These are phyloP conservation scores for Jaculus jaculus DNA, from an alignment of 2,113 vertebrate genomes.

Conservation along the genomic window DNA sequence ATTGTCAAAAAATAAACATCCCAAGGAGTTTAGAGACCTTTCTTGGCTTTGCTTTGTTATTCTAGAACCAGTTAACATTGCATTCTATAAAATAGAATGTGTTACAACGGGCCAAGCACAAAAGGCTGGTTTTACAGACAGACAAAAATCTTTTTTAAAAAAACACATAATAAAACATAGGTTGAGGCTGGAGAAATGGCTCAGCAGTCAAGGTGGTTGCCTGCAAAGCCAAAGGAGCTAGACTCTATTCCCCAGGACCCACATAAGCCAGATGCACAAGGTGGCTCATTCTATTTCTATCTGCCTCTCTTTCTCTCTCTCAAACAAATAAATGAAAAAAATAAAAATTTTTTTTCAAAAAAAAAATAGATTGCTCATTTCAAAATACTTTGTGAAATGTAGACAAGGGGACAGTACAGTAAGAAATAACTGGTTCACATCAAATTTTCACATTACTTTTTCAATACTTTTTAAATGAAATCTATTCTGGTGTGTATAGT, in stretches of 20 bases:
- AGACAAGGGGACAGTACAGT: background rate
- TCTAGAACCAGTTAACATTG: background rate
- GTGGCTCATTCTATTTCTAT: too few species aligned
- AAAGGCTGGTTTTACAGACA: background rate
- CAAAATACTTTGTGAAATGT: background rate
- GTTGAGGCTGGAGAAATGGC: too few species aligned
- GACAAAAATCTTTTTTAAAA: background rate
- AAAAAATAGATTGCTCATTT: background rate
- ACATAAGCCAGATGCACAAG: too few species aligned
- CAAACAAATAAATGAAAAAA: too few species aligned
- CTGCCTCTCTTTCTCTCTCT: too few species aligned
- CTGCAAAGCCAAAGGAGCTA: too few species aligned
- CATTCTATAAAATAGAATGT: background rate
- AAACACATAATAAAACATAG: background rate
- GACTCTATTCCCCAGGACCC: too few species aligned
- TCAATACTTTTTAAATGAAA: too few species aligned
- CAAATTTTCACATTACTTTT: background rate
- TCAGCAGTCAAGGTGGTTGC: too few species aligned
- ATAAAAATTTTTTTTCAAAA: background rate
- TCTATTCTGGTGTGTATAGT: too few species aligned
- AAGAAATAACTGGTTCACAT: background rate
- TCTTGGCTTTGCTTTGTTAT: background rate
- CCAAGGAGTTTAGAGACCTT: background rate
- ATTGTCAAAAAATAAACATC: background rate
- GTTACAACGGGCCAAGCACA: background rate